Evolutionary conservation across 2,888 invertebrate species (phyloP), one percentile per base, ranked within the genome.

Genomic region (Dione vanillae): DNA sequence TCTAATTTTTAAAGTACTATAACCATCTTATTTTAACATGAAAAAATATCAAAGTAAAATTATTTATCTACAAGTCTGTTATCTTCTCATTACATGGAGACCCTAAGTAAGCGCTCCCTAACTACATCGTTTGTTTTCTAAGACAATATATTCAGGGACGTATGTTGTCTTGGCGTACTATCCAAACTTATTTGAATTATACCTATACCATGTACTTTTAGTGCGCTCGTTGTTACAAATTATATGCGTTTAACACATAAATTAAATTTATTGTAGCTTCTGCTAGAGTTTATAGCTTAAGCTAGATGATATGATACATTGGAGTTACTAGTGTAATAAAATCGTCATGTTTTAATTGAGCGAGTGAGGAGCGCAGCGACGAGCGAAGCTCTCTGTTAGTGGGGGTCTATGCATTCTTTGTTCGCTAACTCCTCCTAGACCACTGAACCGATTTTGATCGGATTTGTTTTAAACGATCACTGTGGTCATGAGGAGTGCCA

Each of bases 51-150:
- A 16, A 59, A 41, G 20, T 40, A 6, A 27, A 59, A 43, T 41
- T 59, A 41, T 43, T 59, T 59, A 41, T 19, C 6, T 58, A 16
- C n/a, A 43, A 6, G 11, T 37, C n/a, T 59, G 59, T 59, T 59
- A 59, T 59, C 59, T 59, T 59, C 27, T 59, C 43, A 10, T 59
- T 59, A 59, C 27, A 59, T n/a, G 9, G 59, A 5, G 43, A 59
- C 27, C 59, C 59, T 59, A 59, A 59, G 59, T 43, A 59, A 59
- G 59, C 59, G 14, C 43, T 20, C 41, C 27, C 54, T 49, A 54
- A 27, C 27, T 14, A 27, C 59, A n/a, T 9, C 43, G 43, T 56
- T 56, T 56, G 56, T n/a, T 43, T 20, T n/a, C 59, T 43, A 43
- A 59, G 59, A 43, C 43, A 59, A 59, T 59, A 59, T 56, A 40